phyloP scores from a whole-genome alignment of 2,797 vertebrate species.

The Schizopygopsis pylzovi region DNA sequence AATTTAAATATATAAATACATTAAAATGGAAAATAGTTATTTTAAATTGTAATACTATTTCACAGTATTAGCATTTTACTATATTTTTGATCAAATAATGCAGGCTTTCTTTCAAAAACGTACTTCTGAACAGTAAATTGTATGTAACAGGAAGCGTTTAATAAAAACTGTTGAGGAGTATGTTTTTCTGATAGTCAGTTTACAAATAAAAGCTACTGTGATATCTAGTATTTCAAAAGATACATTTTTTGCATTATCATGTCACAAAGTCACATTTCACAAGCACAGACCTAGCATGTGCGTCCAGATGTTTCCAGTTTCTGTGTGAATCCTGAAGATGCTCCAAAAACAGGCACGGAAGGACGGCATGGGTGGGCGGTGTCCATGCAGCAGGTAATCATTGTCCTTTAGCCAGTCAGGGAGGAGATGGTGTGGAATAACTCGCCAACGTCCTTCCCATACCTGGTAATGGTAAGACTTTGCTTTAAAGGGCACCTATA shows the following conservation, averaged over 20 bases:
- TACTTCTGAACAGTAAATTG: not conserved
- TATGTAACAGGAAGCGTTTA: too few species aligned
- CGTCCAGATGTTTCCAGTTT: constrained; percentile 99
- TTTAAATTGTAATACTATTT: not conserved
- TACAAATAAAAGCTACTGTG: not conserved
- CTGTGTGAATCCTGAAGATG: constrained; percentile 98
- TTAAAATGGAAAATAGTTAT: not conserved
- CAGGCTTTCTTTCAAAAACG: not conserved
- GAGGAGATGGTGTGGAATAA: constrained; percentile 95
- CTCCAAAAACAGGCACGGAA: constrained; percentile 96
- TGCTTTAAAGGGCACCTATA: not conserved
- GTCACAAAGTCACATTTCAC: not conserved
- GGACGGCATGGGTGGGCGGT: constrained; percentile 97
- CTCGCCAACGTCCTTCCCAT: constrained; percentile 98
- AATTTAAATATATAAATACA: not conserved
- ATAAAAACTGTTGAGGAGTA: not conserved
- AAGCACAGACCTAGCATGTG: constrained; percentile 86
- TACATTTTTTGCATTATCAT: not conserved
- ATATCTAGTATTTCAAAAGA: not conserved
- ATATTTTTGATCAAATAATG: not conserved
- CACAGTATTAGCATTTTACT: not conserved
- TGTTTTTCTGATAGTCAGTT: not conserved
- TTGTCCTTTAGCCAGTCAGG: constrained; percentile 99
- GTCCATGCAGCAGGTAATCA: constrained; percentile 96
- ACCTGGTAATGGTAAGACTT: constrained; percentile 75